A percentile compares a stretch with the other conserved stretches of the same genome.
These are phyloP conservation scores for Odontamblyopus rebecca DNA, from an alignment of 2,797 vertebrate genomes.

Conservation along the genomic window DNA sequence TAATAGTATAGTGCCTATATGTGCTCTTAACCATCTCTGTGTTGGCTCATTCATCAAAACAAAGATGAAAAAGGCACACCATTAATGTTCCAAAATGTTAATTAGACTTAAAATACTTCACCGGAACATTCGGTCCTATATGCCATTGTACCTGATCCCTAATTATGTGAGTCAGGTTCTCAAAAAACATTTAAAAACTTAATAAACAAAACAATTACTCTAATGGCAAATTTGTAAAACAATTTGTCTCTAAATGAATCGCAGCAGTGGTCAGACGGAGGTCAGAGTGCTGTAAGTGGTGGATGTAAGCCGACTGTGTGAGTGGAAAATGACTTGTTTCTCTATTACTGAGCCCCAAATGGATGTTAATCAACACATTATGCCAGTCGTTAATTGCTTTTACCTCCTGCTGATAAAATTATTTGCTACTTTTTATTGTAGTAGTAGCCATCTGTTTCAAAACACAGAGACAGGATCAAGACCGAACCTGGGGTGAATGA, in stretches of 20 bases:
- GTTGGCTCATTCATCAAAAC: not conserved
- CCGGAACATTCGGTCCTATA: not conserved
- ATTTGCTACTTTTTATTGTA: conserved; percentile 83
- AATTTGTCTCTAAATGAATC: conserved; percentile 33
- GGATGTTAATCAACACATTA: conserved; percentile 88
- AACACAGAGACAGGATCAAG: conserved; percentile 73
- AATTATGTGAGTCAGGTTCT: not conserved
- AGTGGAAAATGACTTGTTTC: conserved; percentile 69
- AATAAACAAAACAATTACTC: not conserved
- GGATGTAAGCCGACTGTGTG: conserved; percentile 64
- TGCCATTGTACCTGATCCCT: not conserved
- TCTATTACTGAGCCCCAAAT: conserved; percentile 75
- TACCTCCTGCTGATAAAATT: conserved; percentile 81
- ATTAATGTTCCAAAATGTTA: not conserved
- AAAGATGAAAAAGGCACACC: not conserved
- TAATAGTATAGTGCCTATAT: too few species aligned
- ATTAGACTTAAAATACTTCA: not conserved
- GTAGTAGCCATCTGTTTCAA: conserved; percentile 84
- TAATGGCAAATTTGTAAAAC: conserved; percentile 1
- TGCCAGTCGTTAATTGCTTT: conserved; percentile 86
- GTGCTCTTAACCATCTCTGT: not conserved
- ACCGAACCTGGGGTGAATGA: conserved; percentile 71
- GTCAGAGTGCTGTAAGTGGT: conserved; percentile 57
- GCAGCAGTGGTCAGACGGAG: conserved; percentile 66
- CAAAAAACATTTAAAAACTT: not conserved